A percentile compares a stretch with the other conserved stretches of the same genome.
These are phyloP conservation scores for Halisarca cf. caerulea DNA, from an alignment of 37 sponge, comb jelly and placozoan species.

Conservation along the genomic window DNA sequence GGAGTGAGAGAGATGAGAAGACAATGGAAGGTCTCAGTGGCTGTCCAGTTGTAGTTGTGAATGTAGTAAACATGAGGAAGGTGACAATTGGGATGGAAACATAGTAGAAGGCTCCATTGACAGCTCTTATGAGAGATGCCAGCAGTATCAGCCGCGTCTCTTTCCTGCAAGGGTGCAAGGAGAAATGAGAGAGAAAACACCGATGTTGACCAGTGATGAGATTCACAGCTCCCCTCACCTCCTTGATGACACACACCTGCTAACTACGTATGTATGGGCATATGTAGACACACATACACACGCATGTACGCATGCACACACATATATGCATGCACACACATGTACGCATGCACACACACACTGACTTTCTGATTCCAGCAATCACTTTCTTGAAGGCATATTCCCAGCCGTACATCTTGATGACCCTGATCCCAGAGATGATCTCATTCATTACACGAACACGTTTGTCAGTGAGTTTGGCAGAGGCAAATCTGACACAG, in stretches of 20 bases:
- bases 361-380: slow-evolving; percentile 64
- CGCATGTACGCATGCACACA: too few species aligned
- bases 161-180: slow-evolving; percentile 50
- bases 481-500: slow-evolving; percentile 65
- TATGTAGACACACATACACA: too few species aligned
- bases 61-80: slow-evolving; percentile 43
- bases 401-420: slow-evolving; percentile 96
- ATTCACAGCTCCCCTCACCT: too few species aligned
- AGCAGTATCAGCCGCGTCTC: slow-evolving; percentile 39
- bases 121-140: slow-evolving; percentile 43
- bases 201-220: background rate
- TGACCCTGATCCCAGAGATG: slow-evolving; percentile 84
- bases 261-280: too few species aligned
- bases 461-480: slow-evolving; percentile 69
- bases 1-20: slow-evolving; percentile 55
- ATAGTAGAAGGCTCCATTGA: slow-evolving; percentile 47
- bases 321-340: too few species aligned
- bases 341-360: too few species aligned
- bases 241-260: too few species aligned
- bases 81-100: slow-evolving; percentile 32
- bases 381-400: slow-evolving; percentile 66
- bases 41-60: slow-evolving; percentile 8
- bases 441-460: slow-evolving; percentile 81
- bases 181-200: background rate
- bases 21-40: slow-evolving; percentile 54